Conservation (phyloP, 2,113 vertebrate species). For the Typhlomys cinereus region DNA sequence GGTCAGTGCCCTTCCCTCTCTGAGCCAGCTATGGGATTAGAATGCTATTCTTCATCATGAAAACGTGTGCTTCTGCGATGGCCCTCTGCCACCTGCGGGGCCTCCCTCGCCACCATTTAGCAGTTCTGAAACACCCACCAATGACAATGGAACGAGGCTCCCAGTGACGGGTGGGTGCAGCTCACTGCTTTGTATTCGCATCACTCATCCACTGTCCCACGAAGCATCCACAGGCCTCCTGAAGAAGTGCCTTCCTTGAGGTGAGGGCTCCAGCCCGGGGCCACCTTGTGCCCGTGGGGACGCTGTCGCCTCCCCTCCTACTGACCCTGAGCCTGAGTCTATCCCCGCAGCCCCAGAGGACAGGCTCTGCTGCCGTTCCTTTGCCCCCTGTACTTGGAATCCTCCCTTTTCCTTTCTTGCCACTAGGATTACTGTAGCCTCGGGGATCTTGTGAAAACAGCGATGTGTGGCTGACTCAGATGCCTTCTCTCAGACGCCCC, state of each 20-base stretch:
- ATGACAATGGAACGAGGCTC: not conserved
- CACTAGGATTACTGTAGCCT: not conserved
- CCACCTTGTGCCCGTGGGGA: rapidly evolving
- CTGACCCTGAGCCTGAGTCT: not conserved
- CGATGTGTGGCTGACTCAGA: not conserved
- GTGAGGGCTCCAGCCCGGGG: not conserved
- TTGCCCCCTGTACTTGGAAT: not conserved
- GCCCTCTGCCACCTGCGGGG: not conserved
- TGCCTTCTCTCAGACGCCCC: not conserved
- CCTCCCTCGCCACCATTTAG: not conserved
- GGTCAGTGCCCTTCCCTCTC: conserved; percentile 75
- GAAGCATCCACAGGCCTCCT: not conserved
- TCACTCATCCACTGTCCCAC: too few relatives aligned
- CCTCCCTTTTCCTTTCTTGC: not conserved
- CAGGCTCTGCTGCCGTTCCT: not conserved
- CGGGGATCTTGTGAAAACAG: not conserved
- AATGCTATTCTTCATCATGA: not conserved
- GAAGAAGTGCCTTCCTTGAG: not conserved
- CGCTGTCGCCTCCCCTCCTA: not conserved
- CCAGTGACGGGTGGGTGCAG: not conserved
- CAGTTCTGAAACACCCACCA: not conserved
- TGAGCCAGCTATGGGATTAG: too few relatives aligned
- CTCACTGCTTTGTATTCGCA: not conserved
- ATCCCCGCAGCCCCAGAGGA: not conserved
- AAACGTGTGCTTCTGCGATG: not conserved